Conservation (phyloP, 2,888 invertebrate species). For the Metalampra italica region DNA sequence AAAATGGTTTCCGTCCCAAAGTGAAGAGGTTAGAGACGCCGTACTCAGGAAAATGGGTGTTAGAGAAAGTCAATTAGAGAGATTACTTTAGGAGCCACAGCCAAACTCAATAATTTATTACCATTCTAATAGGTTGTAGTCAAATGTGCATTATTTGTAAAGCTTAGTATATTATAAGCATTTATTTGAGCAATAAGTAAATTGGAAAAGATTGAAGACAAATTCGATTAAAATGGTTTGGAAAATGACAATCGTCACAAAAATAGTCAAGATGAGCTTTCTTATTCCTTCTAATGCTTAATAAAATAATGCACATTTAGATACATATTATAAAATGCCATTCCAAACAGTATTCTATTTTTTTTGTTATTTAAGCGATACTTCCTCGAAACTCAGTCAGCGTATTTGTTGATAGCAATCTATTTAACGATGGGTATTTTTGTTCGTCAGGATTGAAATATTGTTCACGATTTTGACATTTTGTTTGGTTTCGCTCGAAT, state of each 20-base stretch:
- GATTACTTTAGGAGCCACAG: slow-evolving; percentile 19
- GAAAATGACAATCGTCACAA: not conserved
- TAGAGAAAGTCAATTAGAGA: slow-evolving; percentile 62
- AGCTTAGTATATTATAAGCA: no score
- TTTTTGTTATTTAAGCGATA: slow-evolving; percentile 9
- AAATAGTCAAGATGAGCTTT: no score
- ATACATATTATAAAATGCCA: not conserved
- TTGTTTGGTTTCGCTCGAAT: slow-evolving; percentile 30
- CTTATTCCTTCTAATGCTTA: no score
- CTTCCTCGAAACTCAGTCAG: slow-evolving; percentile 25
- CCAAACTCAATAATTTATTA: slow-evolving; percentile 10
- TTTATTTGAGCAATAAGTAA: not conserved
- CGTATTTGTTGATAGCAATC: slow-evolving; percentile 23
- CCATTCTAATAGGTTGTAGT: not conserved
- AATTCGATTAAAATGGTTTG: no score
- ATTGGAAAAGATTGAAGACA: no score
- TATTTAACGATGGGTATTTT: not conserved
- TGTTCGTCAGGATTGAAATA: slow-evolving; percentile 34
- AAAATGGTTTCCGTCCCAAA: slow-evolving; percentile 71
- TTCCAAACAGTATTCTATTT: slow-evolving; percentile 11
- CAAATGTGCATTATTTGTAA: slow-evolving; percentile 4
- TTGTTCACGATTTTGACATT: slow-evolving; percentile 59
- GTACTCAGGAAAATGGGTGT: slow-evolving; percentile 71
- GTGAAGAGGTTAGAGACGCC: slow-evolving; percentile 67
- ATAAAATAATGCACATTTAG: no score